Conservation (phyloP, 2,888 invertebrate species). For the Chrysodeixis includens region DNA sequence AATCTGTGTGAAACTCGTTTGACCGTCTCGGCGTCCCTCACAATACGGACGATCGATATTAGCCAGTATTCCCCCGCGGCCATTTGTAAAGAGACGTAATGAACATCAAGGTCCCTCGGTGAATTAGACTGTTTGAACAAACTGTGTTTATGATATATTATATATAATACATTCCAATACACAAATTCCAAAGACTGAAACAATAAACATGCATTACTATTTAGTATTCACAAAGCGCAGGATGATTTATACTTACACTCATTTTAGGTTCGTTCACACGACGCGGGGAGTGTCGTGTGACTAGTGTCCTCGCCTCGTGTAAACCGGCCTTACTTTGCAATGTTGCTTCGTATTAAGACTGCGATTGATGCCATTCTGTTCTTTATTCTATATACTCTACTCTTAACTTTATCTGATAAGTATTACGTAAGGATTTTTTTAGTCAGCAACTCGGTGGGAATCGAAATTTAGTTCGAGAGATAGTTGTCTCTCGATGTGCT, state of each 20-base stretch:
- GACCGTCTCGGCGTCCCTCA: no score
- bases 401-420: slow-evolving; percentile 51
- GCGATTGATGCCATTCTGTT: slow-evolving; percentile 58
- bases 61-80: slow-evolving; percentile 28
- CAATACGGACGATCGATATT: slow-evolving; percentile 13
- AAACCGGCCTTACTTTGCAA: slow-evolving; percentile 46
- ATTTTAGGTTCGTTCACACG: no score
- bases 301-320: slow-evolving; percentile 9
- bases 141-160: slow-evolving; percentile 26
- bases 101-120: slow-evolving; percentile 34
- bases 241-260: slow-evolving; percentile 25
- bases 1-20: no score
- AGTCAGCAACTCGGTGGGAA: slow-evolving; percentile 25
- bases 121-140: slow-evolving; percentile 30
- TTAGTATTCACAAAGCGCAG: slow-evolving; percentile 58
- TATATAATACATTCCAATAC: slow-evolving; percentile 62
- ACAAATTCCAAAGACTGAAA: slow-evolving; percentile 73
- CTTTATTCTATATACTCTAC: slow-evolving; percentile 41
- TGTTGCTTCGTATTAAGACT: slow-evolving; percentile 54
- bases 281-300: background rate
- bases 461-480: slow-evolving; percentile 28
- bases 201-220: slow-evolving; percentile 53
- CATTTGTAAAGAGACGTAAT: slow-evolving; percentile 18
- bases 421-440: slow-evolving; percentile 51
- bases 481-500: background rate